These are phyloP conservation scores for Sogatella furcifera DNA, from an alignment of 1,140 invertebrate genomes.

Conservation along the genomic window DNA sequence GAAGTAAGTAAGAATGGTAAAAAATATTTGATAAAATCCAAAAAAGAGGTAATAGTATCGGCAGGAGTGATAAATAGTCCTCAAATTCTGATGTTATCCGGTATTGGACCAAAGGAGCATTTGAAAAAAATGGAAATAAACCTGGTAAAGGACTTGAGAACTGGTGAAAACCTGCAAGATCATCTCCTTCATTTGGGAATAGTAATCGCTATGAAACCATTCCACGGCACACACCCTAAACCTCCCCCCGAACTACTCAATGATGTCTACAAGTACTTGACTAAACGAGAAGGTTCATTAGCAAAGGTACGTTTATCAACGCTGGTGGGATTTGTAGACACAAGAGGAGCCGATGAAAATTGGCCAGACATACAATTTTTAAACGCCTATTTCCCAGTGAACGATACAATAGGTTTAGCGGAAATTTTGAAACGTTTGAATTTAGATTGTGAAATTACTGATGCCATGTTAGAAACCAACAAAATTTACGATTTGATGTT, in stretches of 20 bases:
- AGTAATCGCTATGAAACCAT: constrained; percentile 7
- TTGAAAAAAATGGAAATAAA: constrained; percentile 27
- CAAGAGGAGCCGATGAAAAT: constrained; percentile 26
- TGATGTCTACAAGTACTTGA: constrained; percentile 37
- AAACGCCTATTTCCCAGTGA: constrained; percentile 7
- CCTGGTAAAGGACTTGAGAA: constrained; percentile 16
- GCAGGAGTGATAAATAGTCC: constrained; percentile 32
- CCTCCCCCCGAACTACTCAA: constrained; percentile 28
- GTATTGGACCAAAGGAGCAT: constrained; percentile 36
- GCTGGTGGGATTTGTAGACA: constrained; percentile 33
- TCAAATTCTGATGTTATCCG: constrained; percentile 39
- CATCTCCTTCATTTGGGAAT: constrained; percentile 32
- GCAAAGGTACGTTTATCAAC: constrained; percentile 32
- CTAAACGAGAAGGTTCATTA: constrained; percentile 32
- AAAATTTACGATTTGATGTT: constrained; percentile 26
- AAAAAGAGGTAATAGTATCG: constrained; percentile 48
- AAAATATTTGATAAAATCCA: constrained; percentile 47
- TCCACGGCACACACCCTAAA: not conserved
- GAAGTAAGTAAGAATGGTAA: constrained; percentile 60
- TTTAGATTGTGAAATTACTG: not conserved
- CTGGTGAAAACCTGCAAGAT: constrained; percentile 40
- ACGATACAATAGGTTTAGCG: constrained; percentile 3
- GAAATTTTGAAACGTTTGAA: constrained; percentile 3
- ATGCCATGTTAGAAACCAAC: not conserved
- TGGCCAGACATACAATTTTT: constrained; percentile 30